Evolutionary conservation across 2,888 invertebrate species (phyloP), one percentile per base, ranked within the genome.

Genomic region (Ditula angustiorana): DNA sequence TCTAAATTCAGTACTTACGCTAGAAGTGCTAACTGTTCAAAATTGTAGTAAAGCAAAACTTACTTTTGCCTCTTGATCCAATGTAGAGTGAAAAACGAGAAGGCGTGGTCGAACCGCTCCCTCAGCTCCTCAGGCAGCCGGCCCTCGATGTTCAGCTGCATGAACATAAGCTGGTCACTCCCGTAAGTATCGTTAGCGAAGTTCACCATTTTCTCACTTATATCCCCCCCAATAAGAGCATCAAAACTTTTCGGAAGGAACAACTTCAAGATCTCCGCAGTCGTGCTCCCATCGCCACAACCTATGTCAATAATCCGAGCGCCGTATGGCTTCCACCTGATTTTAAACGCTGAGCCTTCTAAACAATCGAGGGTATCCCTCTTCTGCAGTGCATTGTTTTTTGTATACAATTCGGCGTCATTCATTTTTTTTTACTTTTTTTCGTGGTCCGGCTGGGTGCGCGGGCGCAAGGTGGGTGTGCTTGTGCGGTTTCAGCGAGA

Each of bases 1-100:
- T n/a, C n/a, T n/a, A n/a, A n/a, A n/a, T n/a, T n/a, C n/a, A n/a
- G n/a, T n/a, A n/a, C n/a, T n/a, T n/a, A n/a, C n/a, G n/a, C n/a
- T 23, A 13, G 33, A 23, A 26, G 10, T 7, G 2, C 1, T 30
- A 41, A 41, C 16, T 19, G 10, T 19, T 8, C 7, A 16, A 19
- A 41, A n/a, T 19, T 10, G 21, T n/a, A 16, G 2, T 11, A 28
- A 41, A 49, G 24, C 35, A 72, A 21, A 33, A 72, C 86, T 81
- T 88, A 95, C 95, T 92, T 90, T 75, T 95, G 94, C 78, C 96
- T 93, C 66, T 93, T 93, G 23, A 96, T 94, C 96, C 96, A 96
- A 75, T 96, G 96, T 7, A 96, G 85, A 70, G 96, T 95, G 76
- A 96, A 96, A 75, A 96, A 96, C 0, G 96, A 96, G 37, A 95